Percentiles rank a stretch among this genome's conserved stretches.
Conservation (phyloP, 1,140 invertebrate species). For the Scaptodrosophila lebanonensis region DNA sequence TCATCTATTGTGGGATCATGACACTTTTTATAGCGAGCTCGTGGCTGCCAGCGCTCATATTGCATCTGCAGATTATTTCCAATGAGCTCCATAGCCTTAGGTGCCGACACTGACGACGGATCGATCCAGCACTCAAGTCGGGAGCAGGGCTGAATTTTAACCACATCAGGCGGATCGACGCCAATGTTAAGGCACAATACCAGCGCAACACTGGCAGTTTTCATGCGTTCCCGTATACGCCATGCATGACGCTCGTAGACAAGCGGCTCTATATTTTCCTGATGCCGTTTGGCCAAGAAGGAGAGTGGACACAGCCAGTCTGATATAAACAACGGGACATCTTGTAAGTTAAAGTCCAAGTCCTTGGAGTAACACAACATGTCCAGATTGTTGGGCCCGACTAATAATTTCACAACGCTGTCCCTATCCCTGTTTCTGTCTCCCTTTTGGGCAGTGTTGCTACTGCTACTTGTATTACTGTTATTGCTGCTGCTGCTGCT, state of each 20-base stretch:
- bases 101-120: constrained; percentile 90
- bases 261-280: constrained; percentile 49
- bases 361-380: no score
- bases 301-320: constrained; percentile 53
- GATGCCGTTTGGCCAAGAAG: constrained; percentile 64
- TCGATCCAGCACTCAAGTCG: constrained; percentile 98
- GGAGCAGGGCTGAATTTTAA: constrained; percentile 98
- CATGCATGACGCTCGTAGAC: constrained; percentile 43
- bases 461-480: no score
- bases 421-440: no score
- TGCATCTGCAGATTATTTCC: constrained; percentile 95
- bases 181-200: constrained; percentile 99
- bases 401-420: no score
- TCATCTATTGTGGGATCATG: constrained; percentile 98
- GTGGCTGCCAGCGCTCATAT: constrained; percentile 98
- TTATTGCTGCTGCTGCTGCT: constrained; percentile 9
- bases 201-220: constrained; percentile 99
- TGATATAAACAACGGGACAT: constrained; percentile 9
- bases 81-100: constrained; percentile 95
- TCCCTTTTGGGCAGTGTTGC: no score
- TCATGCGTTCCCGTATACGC: constrained; percentile 83
- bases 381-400: no score
- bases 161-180: constrained; percentile 98
- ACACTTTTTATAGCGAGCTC: constrained; percentile 96
- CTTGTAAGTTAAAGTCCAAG: not conserved